phyloP scores from a whole-genome alignment of 2,113 vertebrate species.

The Onychostoma macrolepis region DNA sequence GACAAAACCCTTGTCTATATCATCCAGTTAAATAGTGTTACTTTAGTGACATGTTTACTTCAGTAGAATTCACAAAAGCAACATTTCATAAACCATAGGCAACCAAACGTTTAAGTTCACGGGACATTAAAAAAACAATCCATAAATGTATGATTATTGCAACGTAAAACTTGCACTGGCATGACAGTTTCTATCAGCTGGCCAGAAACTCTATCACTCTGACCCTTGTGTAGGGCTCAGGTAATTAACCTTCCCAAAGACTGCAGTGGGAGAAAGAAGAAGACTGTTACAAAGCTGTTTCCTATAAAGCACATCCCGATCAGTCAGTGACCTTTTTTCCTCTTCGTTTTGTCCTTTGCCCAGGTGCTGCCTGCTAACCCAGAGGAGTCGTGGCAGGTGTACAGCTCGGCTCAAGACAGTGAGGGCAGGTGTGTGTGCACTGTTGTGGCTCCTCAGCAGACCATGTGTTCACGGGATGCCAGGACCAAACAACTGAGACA shows the following conservation, averaged over 20 bases:
- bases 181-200: background rate
- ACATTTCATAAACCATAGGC: background rate
- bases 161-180: background rate
- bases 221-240: background rate
- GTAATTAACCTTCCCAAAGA: constrained; percentile 8
- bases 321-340: constrained; percentile 38
- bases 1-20: background rate
- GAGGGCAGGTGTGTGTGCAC: constrained; percentile 97
- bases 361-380: constrained; percentile 91
- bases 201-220: background rate
- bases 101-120: background rate
- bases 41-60: background rate
- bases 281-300: background rate
- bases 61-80: background rate
- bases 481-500: constrained; percentile 93
- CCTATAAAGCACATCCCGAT: background rate
- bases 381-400: constrained; percentile 96
- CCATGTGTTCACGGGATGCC: constrained; percentile 93
- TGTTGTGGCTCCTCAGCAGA: constrained; percentile 95
- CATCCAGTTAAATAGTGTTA: background rate
- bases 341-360: constrained; percentile 34
- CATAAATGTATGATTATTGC: background rate
- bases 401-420: constrained; percentile 95
- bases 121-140: background rate
- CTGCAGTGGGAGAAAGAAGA: background rate